A percentile compares a stretch with the other conserved stretches of the same genome.
Evolutionary conservation across 2,888 invertebrate genomes (phyloP).

Genomic region (Netelia inedita): DNA sequence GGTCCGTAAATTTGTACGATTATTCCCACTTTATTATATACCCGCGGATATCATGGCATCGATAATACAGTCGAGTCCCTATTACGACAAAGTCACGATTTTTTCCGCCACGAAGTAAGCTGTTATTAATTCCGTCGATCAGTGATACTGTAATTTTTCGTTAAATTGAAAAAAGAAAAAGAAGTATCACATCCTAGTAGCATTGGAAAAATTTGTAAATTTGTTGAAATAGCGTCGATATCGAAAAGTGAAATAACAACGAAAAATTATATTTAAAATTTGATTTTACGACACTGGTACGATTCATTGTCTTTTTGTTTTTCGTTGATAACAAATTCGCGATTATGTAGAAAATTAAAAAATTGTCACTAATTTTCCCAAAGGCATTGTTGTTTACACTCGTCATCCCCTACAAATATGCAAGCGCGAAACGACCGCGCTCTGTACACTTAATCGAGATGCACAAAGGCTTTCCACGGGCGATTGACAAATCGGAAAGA

Average conservation of each 20-base stretch:
- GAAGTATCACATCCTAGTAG: too few relatives aligned
- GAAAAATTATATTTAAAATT: neutral
- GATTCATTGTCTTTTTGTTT: neutral
- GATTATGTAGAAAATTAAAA: too few relatives aligned
- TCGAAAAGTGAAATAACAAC: too few relatives aligned
- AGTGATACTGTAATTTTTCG: too few relatives aligned
- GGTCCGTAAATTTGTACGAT: conserved; percentile 43
- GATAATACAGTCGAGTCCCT: conserved; percentile 19
- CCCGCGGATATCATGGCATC: conserved; percentile 17
- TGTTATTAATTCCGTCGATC: too few relatives aligned
- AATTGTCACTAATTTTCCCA: too few relatives aligned
- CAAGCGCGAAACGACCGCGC: neutral
- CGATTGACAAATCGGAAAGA: conserved; percentile 26
- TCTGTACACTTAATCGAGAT: neutral
- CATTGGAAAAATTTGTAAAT: too few relatives aligned
- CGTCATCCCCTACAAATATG: neutral
- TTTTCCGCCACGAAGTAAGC: neutral
- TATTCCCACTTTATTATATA: conserved; percentile 25
- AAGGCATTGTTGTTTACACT: neutral
- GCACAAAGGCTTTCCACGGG: conserved; percentile 15
- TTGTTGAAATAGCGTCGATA: too few relatives aligned
- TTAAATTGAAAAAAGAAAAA: too few relatives aligned
- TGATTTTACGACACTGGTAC: neutral
- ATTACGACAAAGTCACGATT: neutral
- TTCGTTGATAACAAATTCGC: neutral